phyloP scores from a whole-genome alignment of 2,888 invertebrate species.

The Prenolepis imparis region DNA sequence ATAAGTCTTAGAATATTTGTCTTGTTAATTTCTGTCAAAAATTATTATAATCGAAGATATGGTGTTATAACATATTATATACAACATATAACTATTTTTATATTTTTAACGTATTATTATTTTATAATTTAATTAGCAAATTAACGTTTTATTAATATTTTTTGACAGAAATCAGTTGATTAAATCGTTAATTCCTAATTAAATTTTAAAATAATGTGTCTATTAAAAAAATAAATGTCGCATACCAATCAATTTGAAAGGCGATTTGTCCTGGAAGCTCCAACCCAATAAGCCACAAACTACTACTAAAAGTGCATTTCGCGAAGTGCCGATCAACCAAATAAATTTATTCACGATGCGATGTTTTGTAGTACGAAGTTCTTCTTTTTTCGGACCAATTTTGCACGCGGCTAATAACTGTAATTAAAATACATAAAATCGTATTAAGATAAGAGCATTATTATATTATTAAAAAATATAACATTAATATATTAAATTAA shows the following conservation, averaged over 20 bases:
- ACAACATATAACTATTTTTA: too few relatives aligned
- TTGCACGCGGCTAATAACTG: slow-evolving; percentile 90
- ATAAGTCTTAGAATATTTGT: too few relatives aligned
- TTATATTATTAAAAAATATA: slow-evolving; percentile 5
- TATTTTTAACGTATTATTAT: too few relatives aligned
- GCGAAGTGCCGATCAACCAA: slow-evolving; percentile 93
- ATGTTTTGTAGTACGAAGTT: slow-evolving; percentile 88
- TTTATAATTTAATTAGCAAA: too few relatives aligned
- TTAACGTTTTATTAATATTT: too few relatives aligned
- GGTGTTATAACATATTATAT: too few relatives aligned
- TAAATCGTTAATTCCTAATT: too few relatives aligned
- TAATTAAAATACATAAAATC: slow-evolving; percentile 73
- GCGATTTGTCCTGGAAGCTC: slow-evolving; percentile 88
- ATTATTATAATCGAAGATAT: too few relatives aligned
- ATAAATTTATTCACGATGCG: slow-evolving; percentile 89
- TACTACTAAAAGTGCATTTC: slow-evolving; percentile 95
- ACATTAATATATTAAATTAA: slow-evolving; percentile 3
- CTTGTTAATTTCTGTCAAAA: too few relatives aligned
- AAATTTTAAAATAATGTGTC: too few relatives aligned
- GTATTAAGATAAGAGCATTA: background rate
- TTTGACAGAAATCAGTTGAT: too few relatives aligned
- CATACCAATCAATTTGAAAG: slow-evolving; percentile 91
- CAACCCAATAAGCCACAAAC: slow-evolving; percentile 91
- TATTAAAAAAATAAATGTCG: background rate
- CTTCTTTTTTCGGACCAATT: slow-evolving; percentile 88